Evolutionary conservation across 2,797 vertebrate species (phyloP), one percentile per base, ranked within the genome.

Genomic region (Lemur catta): DNA sequence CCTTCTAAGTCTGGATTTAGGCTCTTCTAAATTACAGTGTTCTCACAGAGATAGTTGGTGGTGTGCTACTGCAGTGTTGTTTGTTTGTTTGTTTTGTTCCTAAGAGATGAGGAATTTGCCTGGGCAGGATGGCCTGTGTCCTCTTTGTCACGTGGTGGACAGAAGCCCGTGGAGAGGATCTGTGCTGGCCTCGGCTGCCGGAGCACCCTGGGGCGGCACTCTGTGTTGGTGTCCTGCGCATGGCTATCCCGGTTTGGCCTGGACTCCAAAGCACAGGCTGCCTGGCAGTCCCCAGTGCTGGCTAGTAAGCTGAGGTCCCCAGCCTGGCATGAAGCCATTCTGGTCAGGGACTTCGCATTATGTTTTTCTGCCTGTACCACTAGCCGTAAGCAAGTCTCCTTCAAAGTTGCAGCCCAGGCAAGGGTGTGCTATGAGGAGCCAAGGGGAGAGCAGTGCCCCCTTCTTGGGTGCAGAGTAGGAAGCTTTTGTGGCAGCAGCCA

Each of bases 161-260:
- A 41, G n/a, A 57, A 67, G 14, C 9, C 43, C 7, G 6, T 50
- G 78, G 0, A 4, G 33, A 22, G 15, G 8, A 17, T 28, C 7
- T 11, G 4, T 61, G 74, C 33, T 8, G 15, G 76, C 20, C 26
- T 6, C 46, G 65, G 55, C 30, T 22, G 65, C 35, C 0, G 1
- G 22, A 17, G 22, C 0, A 0, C 17, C 4, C 33, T 26, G 10
- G 7, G n/a, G 35, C 11, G 14, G 7, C 41, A 13, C 18, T 22
- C 7, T 41, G 24, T 38, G 11, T 33, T 5, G 33, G 52, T 61
- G 69, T 35, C 30, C 57, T 33, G 24, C 41, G 6, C 7, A 1
- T 48, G 57, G 59, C 59, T 94, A 2, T 57, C 52, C 1, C 4
- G 18, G 46, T 38, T 8, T 82, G 85, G 57, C 46, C 67, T 12